Evolutionary conservation across 1,140 invertebrate species (phyloP).

Genomic region (Macrobrachium nipponense): DNA sequence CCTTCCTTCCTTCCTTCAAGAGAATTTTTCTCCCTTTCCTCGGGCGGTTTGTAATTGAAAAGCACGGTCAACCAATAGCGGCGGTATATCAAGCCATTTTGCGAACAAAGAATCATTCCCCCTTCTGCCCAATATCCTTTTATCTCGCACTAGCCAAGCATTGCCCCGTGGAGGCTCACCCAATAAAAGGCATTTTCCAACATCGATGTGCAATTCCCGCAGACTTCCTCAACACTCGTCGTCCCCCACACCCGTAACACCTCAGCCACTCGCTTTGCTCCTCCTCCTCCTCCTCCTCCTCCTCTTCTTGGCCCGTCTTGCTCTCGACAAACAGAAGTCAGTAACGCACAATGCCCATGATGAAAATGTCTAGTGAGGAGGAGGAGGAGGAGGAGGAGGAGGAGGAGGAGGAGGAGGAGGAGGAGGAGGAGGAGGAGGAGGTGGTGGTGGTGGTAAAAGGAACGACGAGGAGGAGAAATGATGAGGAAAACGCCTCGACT

Average conservation of each 20-base stretch:
- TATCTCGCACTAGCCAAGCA: no score
- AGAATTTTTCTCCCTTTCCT: no score
- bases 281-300: background rate
- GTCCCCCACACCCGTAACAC: background rate
- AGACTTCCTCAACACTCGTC: background rate
- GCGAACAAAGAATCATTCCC: no score
- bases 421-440: background rate
- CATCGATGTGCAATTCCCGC: background rate
- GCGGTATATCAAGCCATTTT: no score
- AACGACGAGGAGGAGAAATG: background rate
- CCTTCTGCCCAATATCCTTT: no score
- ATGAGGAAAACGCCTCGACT: background rate
- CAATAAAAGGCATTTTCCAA: background rate
- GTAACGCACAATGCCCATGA: background rate
- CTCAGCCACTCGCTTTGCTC: background rate
- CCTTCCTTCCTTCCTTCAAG: no score
- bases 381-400: background rate
- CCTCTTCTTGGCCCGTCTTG: background rate
- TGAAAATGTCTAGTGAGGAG: background rate
- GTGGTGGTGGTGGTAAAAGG: background rate
- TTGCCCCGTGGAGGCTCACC: background rate
- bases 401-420: background rate
- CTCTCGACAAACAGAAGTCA: background rate
- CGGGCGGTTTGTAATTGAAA: no score
- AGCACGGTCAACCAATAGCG: no score